Evolutionary conservation across 1,140 invertebrate species (phyloP).

Genomic region (Lordiphosa stackelbergi): DNA sequence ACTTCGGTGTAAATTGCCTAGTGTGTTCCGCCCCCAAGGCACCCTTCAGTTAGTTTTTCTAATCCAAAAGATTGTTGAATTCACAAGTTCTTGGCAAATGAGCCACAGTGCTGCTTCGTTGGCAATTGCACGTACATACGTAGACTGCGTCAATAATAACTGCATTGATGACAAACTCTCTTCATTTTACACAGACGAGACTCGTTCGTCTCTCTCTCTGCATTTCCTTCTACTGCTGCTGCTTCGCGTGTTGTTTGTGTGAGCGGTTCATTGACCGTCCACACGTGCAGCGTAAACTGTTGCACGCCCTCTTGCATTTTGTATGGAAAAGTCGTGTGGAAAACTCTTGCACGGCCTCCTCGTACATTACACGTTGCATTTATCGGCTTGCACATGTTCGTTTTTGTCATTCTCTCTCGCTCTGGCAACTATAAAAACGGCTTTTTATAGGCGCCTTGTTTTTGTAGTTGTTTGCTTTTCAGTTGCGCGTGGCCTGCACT

Average conservation of each 20-base stretch:
- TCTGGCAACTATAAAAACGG: constrained; percentile 40
- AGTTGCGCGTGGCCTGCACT: constrained; percentile 57
- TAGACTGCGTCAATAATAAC: constrained; percentile 72
- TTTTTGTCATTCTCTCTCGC: constrained; percentile 12
- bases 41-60: no score
- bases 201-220: constrained; percentile 3
- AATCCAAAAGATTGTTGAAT: no score
- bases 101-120: constrained; percentile 10
- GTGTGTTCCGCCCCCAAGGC: no score
- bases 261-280: constrained; percentile 70
- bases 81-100: not conserved
- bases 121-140: constrained; percentile 31
- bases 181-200: constrained; percentile 1
- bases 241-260: constrained; percentile 10
- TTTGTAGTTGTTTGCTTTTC: constrained; percentile 52
- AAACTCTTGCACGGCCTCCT: constrained; percentile 54
- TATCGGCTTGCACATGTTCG: constrained; percentile 64
- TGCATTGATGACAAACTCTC: constrained; percentile 49
- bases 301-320: constrained; percentile 58
- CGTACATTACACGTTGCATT: constrained; percentile 58
- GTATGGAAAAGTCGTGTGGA: constrained; percentile 27
- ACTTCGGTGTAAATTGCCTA: no score
- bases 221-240: constrained; percentile 8
- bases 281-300: constrained; percentile 62
- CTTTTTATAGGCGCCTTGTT: constrained; percentile 50